Percentiles rank a stretch among this genome's conserved stretches.
phyloP scores from a whole-genome alignment of 2,888 invertebrate genomes.

The Mimachlamys varia region DNA sequence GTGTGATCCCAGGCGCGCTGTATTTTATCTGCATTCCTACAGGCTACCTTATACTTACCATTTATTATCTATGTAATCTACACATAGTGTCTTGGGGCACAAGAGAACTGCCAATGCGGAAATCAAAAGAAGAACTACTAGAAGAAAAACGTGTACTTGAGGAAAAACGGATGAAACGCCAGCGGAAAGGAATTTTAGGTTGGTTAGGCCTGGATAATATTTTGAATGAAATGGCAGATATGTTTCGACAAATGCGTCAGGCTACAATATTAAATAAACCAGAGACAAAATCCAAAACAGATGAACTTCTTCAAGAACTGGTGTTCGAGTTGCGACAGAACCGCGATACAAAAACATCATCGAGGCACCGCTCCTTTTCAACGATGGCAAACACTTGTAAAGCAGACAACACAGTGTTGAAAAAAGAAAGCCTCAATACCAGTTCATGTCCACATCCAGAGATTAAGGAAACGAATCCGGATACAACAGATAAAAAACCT shows the following conservation, averaged over 20 bases:
- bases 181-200: slow-evolving; percentile 87
- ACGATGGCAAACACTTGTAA: slow-evolving; percentile 50
- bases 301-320: slow-evolving; percentile 66
- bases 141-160: slow-evolving; percentile 88
- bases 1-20: slow-evolving; percentile 86
- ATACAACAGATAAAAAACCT: not conserved
- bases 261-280: slow-evolving; percentile 43
- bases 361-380: slow-evolving; percentile 42
- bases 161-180: slow-evolving; percentile 85
- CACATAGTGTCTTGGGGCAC: slow-evolving; percentile 98
- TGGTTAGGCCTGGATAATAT: slow-evolving; percentile 67
- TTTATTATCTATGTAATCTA: slow-evolving; percentile 96
- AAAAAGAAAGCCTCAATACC: not conserved
- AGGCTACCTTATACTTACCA: slow-evolving; percentile 95
- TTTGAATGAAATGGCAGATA: slow-evolving; percentile 66
- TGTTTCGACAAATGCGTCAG: slow-evolving; percentile 61
- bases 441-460: not conserved
- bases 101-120: slow-evolving; percentile 86
- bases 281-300: slow-evolving; percentile 59
- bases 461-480: not conserved
- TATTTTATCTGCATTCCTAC: slow-evolving; percentile 96
- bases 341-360: slow-evolving; percentile 40
- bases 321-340: slow-evolving; percentile 60
- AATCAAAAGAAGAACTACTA: slow-evolving; percentile 84
- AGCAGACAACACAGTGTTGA: not conserved